These are phyloP conservation scores for Microdon myrmicae DNA, from an alignment of 2,888 invertebrate species.

Conservation along the genomic window DNA sequence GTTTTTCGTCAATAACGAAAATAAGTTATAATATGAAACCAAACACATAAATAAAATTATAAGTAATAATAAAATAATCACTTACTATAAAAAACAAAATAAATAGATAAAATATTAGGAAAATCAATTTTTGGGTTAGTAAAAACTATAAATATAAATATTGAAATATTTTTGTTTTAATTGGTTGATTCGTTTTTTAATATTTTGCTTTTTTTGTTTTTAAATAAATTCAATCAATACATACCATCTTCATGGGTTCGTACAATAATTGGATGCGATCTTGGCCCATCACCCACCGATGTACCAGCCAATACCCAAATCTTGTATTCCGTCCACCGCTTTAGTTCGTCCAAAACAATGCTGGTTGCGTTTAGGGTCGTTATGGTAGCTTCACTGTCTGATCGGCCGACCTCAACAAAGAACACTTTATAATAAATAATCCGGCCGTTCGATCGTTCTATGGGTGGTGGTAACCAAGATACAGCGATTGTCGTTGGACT, in stretches of 20 bases:
- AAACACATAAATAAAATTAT: neutral
- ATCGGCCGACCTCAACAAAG: constrained; percentile 85
- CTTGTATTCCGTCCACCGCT: constrained; percentile 95
- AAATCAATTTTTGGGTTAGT: constrained; percentile 20
- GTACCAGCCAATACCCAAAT: constrained; percentile 97
- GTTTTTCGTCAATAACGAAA: constrained; percentile 7
- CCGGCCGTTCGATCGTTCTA: constrained; percentile 89
- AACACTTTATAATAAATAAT: constrained; percentile 95
- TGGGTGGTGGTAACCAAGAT: constrained; percentile 92
- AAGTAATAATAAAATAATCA: constrained; percentile 10
- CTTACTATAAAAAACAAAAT: constrained; percentile 3
- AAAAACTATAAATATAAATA: constrained; percentile 9
- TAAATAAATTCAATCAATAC: constrained; percentile 67
- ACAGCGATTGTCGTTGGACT: constrained; percentile 91
- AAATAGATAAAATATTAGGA: constrained; percentile 2
- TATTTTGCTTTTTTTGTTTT: constrained; percentile 1
- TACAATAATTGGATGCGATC: constrained; percentile 89
- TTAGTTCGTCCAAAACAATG: constrained; percentile 87
- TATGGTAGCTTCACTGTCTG: constrained; percentile 85
- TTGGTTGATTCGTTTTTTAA: neutral
- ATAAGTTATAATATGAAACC: constrained; percentile 43
- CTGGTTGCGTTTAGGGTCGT: constrained; percentile 82
- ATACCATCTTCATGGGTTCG: constrained; percentile 99
- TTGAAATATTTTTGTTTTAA: constrained; percentile 6
- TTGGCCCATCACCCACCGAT: constrained; percentile 94